Percentiles rank a stretch among this genome's conserved stretches.
phyloP scores from a whole-genome alignment of 2,113 vertebrate genomes.

The Saimiri boliviensis region DNA sequence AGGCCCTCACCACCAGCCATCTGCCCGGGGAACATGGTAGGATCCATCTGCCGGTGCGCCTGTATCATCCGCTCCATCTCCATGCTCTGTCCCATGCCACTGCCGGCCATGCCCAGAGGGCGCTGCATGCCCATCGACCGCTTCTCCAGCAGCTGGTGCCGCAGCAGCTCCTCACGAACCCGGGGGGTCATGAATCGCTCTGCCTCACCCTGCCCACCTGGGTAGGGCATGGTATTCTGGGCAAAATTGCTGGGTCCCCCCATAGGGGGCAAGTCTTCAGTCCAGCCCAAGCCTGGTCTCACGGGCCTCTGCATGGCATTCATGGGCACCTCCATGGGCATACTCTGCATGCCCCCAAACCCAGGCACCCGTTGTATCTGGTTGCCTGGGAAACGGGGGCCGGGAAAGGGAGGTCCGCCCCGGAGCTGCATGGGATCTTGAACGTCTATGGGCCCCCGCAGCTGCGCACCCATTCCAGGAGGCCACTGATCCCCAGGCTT shows the following conservation, averaged over 20 bases:
- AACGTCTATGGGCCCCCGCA: slow-evolving; percentile 87
- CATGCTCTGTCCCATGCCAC: slow-evolving; percentile 87
- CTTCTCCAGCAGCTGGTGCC: slow-evolving; percentile 94
- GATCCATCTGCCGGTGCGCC: slow-evolving; percentile 88
- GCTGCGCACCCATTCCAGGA: slow-evolving; percentile 84
- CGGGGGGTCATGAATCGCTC: slow-evolving; percentile 91
- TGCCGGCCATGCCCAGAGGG: slow-evolving; percentile 82
- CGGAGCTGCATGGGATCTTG: slow-evolving; percentile 88
- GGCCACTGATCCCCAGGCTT: slow-evolving; percentile 94
- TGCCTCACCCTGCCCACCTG: slow-evolving; percentile 88
- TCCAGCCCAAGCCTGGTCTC: slow-evolving; percentile 93
- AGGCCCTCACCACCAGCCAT: slow-evolving; percentile 81
- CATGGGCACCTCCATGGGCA: slow-evolving; percentile 92
- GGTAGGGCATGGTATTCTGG: slow-evolving; percentile 86
- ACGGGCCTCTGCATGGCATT: slow-evolving; percentile 88
- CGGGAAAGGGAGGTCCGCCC: slow-evolving; percentile 83
- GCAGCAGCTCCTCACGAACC: slow-evolving; percentile 93
- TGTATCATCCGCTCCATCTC: slow-evolving; percentile 93
- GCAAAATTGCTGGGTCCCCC: slow-evolving; percentile 88
- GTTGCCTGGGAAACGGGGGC: slow-evolving; percentile 91
- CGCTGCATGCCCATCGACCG: slow-evolving; percentile 89
- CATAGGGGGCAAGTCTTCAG: slow-evolving; percentile 92
- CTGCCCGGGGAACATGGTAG: slow-evolving; percentile 85
- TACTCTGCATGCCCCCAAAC: slow-evolving; percentile 88
- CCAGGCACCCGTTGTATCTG: slow-evolving; percentile 86